These are phyloP conservation scores for Anguilla anguilla DNA, from an alignment of 2,797 vertebrate species.

Conservation along the genomic window DNA sequence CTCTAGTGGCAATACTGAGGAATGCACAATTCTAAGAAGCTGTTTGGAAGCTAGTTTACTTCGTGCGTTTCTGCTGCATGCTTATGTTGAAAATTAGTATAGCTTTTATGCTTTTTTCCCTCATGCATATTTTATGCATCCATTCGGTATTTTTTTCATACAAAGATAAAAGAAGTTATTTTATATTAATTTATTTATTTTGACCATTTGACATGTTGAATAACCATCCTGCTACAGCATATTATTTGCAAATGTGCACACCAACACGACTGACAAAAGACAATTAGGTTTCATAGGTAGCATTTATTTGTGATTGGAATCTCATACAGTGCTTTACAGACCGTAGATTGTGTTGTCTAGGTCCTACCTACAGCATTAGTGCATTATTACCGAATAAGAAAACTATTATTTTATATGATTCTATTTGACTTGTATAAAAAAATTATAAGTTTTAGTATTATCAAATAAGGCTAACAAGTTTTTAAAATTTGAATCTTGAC, in stretches of 20 bases:
- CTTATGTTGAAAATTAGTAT: not conserved
- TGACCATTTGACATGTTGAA: not conserved
- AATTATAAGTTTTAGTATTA: too few relatives aligned
- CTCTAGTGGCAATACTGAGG: slow-evolving; percentile 27
- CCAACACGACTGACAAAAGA: not conserved
- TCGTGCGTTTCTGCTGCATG: not conserved
- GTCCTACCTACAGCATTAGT: not conserved
- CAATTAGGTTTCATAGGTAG: not conserved
- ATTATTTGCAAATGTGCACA: not conserved
- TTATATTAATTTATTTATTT: not conserved
- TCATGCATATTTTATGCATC: not conserved
- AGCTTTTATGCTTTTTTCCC: not conserved
- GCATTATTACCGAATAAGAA: not conserved
- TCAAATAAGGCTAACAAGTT: too few relatives aligned
- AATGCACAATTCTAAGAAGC: slow-evolving; percentile 4
- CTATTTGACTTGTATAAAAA: not conserved
- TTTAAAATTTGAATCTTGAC: not conserved
- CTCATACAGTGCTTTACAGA: not conserved
- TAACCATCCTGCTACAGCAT: not conserved
- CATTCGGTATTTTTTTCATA: not conserved
- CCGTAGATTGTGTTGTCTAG: not conserved
- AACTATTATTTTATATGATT: not conserved
- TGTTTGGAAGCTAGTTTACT: not conserved
- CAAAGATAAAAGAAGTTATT: not conserved
- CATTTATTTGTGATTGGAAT: not conserved